Conservation (phyloP, 2,797 vertebrate species). For the Momotus momota region DNA sequence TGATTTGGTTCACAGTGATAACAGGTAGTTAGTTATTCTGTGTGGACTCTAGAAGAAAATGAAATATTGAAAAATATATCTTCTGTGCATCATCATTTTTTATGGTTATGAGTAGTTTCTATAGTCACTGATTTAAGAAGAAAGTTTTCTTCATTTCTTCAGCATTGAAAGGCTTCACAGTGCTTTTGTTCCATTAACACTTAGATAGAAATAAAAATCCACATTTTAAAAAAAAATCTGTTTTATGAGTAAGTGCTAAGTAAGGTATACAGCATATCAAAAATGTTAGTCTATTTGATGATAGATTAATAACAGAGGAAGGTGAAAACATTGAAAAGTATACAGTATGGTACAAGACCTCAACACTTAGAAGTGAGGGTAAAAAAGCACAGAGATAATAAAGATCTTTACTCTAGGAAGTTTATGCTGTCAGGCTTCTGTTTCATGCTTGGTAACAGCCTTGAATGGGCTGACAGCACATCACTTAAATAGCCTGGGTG, state of each 20-base stretch:
- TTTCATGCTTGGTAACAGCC: background rate
- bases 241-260: background rate
- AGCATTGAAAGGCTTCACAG: background rate
- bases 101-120: background rate
- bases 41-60: background rate
- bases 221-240: background rate
- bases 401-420: background rate
- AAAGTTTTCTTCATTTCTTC: background rate
- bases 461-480: background rate
- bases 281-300: background rate
- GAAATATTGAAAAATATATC: background rate
- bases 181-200: background rate
- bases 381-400: background rate
- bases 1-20: background rate
- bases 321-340: background rate
- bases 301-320: background rate
- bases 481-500: background rate
- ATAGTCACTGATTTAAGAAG: background rate
- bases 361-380: background rate
- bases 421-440: background rate
- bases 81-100: background rate
- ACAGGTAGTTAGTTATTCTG: background rate
- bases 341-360: background rate
- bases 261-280: background rate
- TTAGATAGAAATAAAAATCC: background rate